phyloP scores from a whole-genome alignment of 2,888 invertebrate genomes.

The Calliphora vomitoria region DNA sequence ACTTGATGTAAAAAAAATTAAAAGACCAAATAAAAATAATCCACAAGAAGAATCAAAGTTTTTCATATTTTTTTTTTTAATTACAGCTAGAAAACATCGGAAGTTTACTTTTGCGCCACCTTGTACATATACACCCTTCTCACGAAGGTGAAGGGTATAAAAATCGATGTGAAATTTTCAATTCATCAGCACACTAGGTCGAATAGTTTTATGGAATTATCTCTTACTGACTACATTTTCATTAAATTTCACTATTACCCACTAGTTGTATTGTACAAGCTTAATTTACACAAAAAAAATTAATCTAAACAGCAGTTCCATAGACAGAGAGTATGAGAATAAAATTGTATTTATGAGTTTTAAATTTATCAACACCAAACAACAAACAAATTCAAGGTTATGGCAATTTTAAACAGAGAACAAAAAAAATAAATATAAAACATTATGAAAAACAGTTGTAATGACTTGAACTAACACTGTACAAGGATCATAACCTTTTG shows the following conservation, averaged over 20 bases:
- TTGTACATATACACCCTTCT: too few relatives aligned
- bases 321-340: conserved; percentile 2
- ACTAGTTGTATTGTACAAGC: neutral
- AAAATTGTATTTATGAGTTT: conserved; percentile 18
- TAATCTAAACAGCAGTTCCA: conserved; percentile 11
- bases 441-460: neutral
- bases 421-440: neutral
- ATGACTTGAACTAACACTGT: conserved; percentile 23
- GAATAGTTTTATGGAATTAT: too few relatives aligned
- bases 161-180: too few relatives aligned
- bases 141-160: too few relatives aligned
- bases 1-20: too few relatives aligned
- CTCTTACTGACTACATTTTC: neutral
- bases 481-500: conserved; percentile 20
- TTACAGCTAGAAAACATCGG: too few relatives aligned
- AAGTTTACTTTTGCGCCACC: too few relatives aligned
- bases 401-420: conserved; percentile 5
- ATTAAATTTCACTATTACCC: neutral
- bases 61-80: too few relatives aligned
- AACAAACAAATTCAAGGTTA: conserved; percentile 45
- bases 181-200: too few relatives aligned
- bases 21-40: too few relatives aligned
- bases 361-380: conserved; percentile 36
- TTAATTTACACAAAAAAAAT: conserved; percentile 3
- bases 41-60: too few relatives aligned